These are phyloP conservation scores for Globia sparganii DNA, from an alignment of 2,888 invertebrate species.

Conservation along the genomic window DNA sequence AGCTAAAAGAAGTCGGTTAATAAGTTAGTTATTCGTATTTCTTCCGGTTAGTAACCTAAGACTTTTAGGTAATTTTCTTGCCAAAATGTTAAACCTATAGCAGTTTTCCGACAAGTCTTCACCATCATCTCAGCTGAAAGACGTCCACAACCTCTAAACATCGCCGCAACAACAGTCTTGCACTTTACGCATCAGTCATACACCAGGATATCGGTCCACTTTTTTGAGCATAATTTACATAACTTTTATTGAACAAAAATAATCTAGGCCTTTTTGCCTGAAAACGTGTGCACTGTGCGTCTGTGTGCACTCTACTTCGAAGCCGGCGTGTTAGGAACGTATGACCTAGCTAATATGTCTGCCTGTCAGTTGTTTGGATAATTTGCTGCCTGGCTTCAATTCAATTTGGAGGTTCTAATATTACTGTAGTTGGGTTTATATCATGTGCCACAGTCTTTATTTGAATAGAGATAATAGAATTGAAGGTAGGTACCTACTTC, in stretches of 20 bases:
- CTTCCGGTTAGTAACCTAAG: background rate
- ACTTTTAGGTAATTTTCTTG: background rate
- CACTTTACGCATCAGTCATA: background rate
- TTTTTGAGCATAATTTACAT: background rate
- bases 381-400: slow-evolving; percentile 58
- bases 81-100: background rate
- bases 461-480: background rate
- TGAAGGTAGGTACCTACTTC: background rate
- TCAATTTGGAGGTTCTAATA: slow-evolving; percentile 46
- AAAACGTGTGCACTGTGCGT: slow-evolving; percentile 13
- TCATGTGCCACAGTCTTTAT: slow-evolving; percentile 5
- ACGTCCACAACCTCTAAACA: background rate
- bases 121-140: background rate
- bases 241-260: background rate
- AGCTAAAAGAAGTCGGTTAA: background rate
- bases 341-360: slow-evolving; percentile 52
- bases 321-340: slow-evolving; percentile 40
- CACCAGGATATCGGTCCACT: background rate
- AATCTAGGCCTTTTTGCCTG: slow-evolving; percentile 5
- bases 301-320: slow-evolving; percentile 29
- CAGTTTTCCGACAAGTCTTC: background rate
- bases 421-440: slow-evolving; percentile 37
- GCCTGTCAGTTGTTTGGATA: slow-evolving; percentile 55
- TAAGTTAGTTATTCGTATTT: background rate
- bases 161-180: background rate